Evolutionary conservation across 2,797 vertebrate genomes (phyloP), one percentile per base, ranked within the genome.

Genomic region (Urocyon cinereoargenteus): DNA sequence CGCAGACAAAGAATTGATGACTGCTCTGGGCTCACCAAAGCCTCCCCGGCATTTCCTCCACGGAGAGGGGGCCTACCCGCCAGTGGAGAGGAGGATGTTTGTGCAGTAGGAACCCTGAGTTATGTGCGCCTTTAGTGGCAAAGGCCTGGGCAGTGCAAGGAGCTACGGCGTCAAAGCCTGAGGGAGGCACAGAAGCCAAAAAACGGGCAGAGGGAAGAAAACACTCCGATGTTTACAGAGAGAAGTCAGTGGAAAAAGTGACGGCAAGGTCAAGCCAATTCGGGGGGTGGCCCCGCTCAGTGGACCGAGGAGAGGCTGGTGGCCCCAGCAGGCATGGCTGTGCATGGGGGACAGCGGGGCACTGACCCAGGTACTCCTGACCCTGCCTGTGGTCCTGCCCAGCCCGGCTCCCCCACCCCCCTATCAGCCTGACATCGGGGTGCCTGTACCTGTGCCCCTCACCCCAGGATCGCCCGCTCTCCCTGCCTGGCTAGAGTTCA

Each of bases 191-290:
- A 36, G 86, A 87, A 79, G 70, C 94, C 96, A 92, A 91, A 96
- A 96, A 97, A 97, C 40, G 95, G 97, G 92, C 90, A 85, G 86
- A 93, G 96, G 84, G 97, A 95, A 97, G 96, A 97, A 97, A 97
- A 97, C 72, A 88, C 97, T 66, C 61, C 94, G 96, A 97, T 96
- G 96, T 97, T 96, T 97, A 97, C 96, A 96, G 93, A 97, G 94
- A 34, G 79, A 85, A 97, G 92, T 86, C 96, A 95, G 95, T 97
- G 97, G 97, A 97, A 98, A 97, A 95, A 97, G 87, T 98, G 97
- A 98, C n/a, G 45, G 49, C 4, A 22, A 97, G 91, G 96, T 96
- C 95, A 94, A 86, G 83, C 78, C 31, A 79, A 97, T 94, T 92
- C 62, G 87, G 94, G 96, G 68, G 79, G 40, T 95, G 94, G 96